Base-by-base conservation (phyloP, 1,140 invertebrate species). In the Trichoplusia ni region DNA sequence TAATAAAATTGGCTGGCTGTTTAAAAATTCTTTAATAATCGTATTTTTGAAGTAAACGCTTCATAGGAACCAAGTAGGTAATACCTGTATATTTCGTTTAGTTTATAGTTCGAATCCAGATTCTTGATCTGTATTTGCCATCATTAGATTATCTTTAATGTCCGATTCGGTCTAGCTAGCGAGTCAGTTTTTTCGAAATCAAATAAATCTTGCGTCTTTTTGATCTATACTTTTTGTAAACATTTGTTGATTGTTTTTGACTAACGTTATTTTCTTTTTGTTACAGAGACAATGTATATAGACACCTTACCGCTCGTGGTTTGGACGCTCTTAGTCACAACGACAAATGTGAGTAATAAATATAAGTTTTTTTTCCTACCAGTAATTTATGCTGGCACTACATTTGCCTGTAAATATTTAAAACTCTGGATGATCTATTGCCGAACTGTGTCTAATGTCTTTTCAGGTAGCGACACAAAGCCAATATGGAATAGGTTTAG, bases 401-500 rank as follows among this genome's bases (percentile, higher is more conserved):
- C n/a, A 14, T 4, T 1, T 11, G 11, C 11, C 16, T 11, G 16
- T 4, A 6, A 18, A 0, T 37, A 14, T 14, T 5, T 14, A 37
- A 18, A 2, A 7, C 16, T 42, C 16, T 16, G 4, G 6, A 11
- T 42, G 40, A 23, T 19, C 2, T 42, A 31, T 49, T 49, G 46
- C 29, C 46, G 23, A 49, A 29, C 8, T 29, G 18, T 49, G 8
- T 27, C 27, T 11, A 29, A 7, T 49, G 14, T 49, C 23, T 42
- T 58, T 44, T 90, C 92, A 96, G 95, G 95, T 94, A 92, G 91
- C 92, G 92, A 93, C 93, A 92, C 94, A 95, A 92, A 93, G 92
- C 85, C 91, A 94, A 79, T 92, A 91, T 84, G 94, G 93, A 92
- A 93, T 95, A 92, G 94, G 95, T 89, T 94, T 94, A 92, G 95